Conservation (phyloP, 2,888 invertebrate species). For the Drosophila monieri region DNA sequence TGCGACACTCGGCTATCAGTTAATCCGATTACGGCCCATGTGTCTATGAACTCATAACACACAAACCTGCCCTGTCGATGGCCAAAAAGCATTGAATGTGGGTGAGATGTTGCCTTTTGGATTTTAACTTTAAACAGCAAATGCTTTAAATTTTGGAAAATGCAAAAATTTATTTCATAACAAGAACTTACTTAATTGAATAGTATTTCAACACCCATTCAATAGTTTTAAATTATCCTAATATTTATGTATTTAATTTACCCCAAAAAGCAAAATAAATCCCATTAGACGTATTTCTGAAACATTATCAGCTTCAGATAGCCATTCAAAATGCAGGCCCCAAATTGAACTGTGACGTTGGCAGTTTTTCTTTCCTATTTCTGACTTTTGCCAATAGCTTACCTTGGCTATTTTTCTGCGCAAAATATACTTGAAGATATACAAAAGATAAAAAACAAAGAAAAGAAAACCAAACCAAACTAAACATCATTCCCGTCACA, state of each 20-base stretch:
- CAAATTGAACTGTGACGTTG: slow-evolving; percentile 67
- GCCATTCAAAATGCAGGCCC: slow-evolving; percentile 53
- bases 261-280: neutral
- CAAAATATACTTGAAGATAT: slow-evolving; percentile 48
- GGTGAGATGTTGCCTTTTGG: neutral
- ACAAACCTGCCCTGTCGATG: slow-evolving; percentile 24
- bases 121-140: neutral
- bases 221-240: slow-evolving; percentile 7
- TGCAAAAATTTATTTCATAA: neutral
- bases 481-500: slow-evolving; percentile 29
- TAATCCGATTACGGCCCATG: slow-evolving; percentile 32
- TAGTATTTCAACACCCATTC: neutral
- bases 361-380: slow-evolving; percentile 31
- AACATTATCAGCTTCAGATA: slow-evolving; percentile 29
- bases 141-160: neutral
- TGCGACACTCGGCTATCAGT: slow-evolving; percentile 31
- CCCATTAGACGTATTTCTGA: slow-evolving; percentile 28
- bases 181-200: neutral
- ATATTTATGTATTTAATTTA: slow-evolving; percentile 2
- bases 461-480: slow-evolving; percentile 32
- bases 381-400: slow-evolving; percentile 39
- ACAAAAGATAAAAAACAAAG: slow-evolving; percentile 1
- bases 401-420: slow-evolving; percentile 52
- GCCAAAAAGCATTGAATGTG: slow-evolving; percentile 7
- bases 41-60: slow-evolving; percentile 16